phyloP scores from a whole-genome alignment of 2,797 vertebrate species.

The Clarias fuscus region DNA sequence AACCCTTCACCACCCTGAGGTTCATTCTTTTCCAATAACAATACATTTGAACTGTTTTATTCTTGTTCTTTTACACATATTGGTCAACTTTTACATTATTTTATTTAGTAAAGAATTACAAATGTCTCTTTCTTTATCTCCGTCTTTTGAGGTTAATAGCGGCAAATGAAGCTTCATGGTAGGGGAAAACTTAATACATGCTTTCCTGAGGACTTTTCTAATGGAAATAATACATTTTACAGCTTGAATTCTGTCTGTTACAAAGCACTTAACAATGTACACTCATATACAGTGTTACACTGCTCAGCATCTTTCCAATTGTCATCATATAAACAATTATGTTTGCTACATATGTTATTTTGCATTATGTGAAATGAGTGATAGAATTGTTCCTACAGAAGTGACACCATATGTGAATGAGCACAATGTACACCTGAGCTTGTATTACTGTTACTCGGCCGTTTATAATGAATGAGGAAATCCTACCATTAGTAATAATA shows the following conservation, averaged over 20 bases:
- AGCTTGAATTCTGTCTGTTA: neutral
- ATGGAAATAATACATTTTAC: neutral
- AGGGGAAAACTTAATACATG: neutral
- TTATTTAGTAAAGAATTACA: neutral
- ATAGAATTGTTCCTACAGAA: neutral
- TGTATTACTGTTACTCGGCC: neutral
- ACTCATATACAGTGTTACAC: no score
- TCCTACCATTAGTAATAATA: neutral
- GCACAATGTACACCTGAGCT: neutral
- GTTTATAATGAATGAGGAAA: neutral
- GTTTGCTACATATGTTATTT: neutral
- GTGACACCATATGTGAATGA: neutral
- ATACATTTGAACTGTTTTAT: neutral
- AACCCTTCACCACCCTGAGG: neutral
- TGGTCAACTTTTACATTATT: neutral
- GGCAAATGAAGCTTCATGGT: neutral
- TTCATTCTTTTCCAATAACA: neutral
- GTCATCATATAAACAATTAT: neutral
- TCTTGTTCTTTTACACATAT: neutral
- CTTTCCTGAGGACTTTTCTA: neutral
- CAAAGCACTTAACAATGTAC: neutral
- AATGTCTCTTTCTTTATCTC: neutral
- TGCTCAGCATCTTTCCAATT: neutral
- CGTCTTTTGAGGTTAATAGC: neutral
- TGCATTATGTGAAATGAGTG: neutral